A percentile compares a stretch with the other conserved stretches of the same genome.
Conservation (phyloP, 2,797 vertebrate genomes). For the Spondyliosoma cantharus region DNA sequence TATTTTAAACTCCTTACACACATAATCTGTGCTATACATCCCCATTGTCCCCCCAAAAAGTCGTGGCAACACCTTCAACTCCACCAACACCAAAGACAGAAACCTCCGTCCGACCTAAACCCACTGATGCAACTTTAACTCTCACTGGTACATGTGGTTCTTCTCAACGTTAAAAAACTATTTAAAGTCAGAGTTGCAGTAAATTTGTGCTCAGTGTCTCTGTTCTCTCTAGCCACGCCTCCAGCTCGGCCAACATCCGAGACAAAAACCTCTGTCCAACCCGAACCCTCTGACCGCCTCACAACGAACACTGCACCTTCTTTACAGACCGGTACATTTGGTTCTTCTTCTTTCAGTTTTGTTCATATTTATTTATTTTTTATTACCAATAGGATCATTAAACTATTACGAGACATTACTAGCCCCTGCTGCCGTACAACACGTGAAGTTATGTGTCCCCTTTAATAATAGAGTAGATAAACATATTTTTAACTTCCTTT, state of each 20-base stretch:
- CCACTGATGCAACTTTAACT: background rate
- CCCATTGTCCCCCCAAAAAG: slow-evolving; percentile 5
- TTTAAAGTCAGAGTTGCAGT: background rate
- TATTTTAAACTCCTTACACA: background rate
- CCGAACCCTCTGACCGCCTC: background rate
- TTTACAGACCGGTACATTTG: background rate
- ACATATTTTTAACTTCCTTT: no score
- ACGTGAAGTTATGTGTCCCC: no score
- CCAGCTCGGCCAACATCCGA: slow-evolving; percentile 3
- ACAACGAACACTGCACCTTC: fast-evolving
- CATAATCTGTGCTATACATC: background rate
- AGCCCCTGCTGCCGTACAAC: no score
- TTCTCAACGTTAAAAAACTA: background rate
- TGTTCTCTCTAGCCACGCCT: slow-evolving; percentile 3
- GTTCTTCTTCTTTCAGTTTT: background rate
- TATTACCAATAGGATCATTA: background rate
- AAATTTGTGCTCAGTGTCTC: background rate
- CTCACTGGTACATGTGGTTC: slow-evolving; percentile 10
- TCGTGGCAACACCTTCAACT: background rate
- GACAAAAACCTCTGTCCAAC: slow-evolving; percentile 6
- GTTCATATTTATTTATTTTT: background rate
- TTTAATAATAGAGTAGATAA: no score
- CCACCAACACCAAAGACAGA: background rate
- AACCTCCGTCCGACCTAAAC: slow-evolving; percentile 13
- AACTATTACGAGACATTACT: no score